Evolutionary conservation across 2,113 vertebrate species (phyloP).

Genomic region (Sinocyclocheilus rhinocerous): DNA sequence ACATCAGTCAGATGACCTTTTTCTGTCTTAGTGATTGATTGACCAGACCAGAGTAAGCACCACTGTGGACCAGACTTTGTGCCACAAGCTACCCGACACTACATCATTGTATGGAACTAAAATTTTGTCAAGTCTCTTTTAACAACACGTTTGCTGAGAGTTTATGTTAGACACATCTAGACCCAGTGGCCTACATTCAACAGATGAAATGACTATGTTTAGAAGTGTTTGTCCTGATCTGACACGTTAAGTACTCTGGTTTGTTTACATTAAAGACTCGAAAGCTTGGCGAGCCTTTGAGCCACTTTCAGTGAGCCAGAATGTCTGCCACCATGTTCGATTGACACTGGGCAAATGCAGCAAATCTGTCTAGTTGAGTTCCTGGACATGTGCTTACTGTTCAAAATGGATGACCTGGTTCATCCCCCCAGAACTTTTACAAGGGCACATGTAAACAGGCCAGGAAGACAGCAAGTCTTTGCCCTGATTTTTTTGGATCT

Average conservation of each 20-base stretch:
- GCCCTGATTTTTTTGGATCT: neutral
- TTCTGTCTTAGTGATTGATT: neutral
- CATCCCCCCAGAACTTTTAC: constrained; percentile 48
- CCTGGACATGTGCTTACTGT: constrained; percentile 49
- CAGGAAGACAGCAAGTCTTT: neutral
- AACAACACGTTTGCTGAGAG: neutral
- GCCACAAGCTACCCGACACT: neutral
- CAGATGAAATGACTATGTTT: constrained; percentile 29
- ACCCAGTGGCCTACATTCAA: neutral
- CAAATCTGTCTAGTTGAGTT: constrained; percentile 24
- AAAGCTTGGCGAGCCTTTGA: constrained; percentile 25
- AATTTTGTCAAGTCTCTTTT: neutral
- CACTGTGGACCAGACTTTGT: neutral
- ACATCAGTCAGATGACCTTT: neutral
- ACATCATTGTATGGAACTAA: neutral
- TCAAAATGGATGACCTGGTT: constrained; percentile 73
- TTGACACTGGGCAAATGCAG: constrained; percentile 23
- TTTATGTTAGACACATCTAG: constrained; percentile 2
- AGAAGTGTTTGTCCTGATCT: neutral
- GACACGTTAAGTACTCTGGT: constrained; percentile 16
- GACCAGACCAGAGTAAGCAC: no score
- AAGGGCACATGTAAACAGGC: neutral
- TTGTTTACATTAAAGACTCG: constrained; percentile 45
- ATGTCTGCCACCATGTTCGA: constrained; percentile 30
- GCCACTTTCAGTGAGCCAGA: constrained; percentile 27